These are phyloP conservation scores for Paracentrotus lividus DNA, from an alignment of 53 echinoderm and acorn worm species.

Conservation along the genomic window DNA sequence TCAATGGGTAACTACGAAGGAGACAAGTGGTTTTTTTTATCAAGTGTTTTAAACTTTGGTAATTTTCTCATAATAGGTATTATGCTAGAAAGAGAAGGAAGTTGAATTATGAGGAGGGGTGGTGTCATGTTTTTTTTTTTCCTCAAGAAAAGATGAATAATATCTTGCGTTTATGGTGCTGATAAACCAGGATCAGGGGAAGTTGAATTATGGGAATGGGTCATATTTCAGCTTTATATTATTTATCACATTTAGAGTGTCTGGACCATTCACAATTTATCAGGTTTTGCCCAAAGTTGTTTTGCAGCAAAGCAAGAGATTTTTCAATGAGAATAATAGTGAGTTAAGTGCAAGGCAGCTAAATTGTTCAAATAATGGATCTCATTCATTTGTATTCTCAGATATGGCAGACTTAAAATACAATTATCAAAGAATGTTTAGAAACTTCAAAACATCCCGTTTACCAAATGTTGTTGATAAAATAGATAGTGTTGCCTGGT, in stretches of 20 bases:
- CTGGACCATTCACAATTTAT: neutral
- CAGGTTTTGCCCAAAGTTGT: neutral
- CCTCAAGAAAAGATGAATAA: constrained; percentile 10
- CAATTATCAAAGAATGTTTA: neutral
- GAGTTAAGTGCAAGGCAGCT: no score
- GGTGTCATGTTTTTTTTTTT: neutral
- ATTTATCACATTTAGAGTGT: neutral
- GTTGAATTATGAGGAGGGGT: constrained; percentile 14
- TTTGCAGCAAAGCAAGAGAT: neutral
- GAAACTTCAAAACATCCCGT: neutral
- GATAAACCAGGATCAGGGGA: constrained; percentile 13
- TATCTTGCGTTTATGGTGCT: constrained; percentile 1
- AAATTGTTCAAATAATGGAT: no score
- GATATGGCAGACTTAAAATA: neutral
- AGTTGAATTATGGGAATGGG: constrained; percentile 15
- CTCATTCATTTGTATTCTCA: neutral
- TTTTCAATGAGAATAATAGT: neutral
- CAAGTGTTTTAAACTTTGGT: neutral
- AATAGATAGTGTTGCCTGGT: constrained; percentile 25
- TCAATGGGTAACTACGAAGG: no score
- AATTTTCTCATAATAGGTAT: constrained; percentile 45
- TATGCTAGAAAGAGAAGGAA: constrained; percentile 31
- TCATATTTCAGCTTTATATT: neutral
- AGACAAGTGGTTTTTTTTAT: neutral
- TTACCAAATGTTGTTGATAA: neutral